phyloP scores from a whole-genome alignment of 2,113 vertebrate species.

The Pseudopodoces humilis region DNA sequence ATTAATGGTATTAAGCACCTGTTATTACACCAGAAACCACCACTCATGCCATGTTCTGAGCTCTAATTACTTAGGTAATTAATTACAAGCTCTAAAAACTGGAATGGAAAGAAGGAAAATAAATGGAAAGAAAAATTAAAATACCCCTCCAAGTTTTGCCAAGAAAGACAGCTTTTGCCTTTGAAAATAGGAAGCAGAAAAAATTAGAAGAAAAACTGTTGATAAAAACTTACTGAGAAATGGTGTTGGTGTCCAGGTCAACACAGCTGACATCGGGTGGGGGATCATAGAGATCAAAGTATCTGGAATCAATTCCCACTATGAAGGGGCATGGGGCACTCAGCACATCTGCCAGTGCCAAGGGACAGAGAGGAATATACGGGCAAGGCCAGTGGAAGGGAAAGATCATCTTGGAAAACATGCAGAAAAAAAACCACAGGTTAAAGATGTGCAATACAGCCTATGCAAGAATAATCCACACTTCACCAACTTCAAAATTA shows the following conservation, averaged over 20 bases:
- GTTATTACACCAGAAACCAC: neutral
- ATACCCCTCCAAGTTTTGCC: neutral
- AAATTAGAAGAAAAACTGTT: neutral
- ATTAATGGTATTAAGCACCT: neutral
- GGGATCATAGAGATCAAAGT: conserved; percentile 97
- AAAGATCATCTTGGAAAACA: conserved; percentile 91
- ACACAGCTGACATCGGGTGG: conserved; percentile 96
- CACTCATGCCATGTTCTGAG: neutral
- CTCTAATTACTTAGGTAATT: neutral
- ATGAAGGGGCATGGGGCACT: conserved; percentile 98
- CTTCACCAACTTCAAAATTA: neutral
- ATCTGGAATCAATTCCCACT: conserved; percentile 96
- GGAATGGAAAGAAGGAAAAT: neutral
- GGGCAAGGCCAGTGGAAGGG: conserved; percentile 99
- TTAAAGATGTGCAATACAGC: neutral
- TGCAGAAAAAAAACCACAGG: neutral
- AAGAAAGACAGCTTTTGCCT: neutral
- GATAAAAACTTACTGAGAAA: conserved; percentile 91
- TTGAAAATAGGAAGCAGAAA: neutral
- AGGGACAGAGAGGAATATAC: conserved; percentile 94
- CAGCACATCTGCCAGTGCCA: conserved; percentile 94
- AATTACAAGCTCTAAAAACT: neutral
- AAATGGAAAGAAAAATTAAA: neutral
- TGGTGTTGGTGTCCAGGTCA: conserved; percentile 98
- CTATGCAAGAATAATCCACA: neutral